Evolutionary conservation across 2,797 vertebrate genomes (phyloP), one percentile per base, ranked within the genome.

Genomic region (Paratrypauchen microcephalus): DNA sequence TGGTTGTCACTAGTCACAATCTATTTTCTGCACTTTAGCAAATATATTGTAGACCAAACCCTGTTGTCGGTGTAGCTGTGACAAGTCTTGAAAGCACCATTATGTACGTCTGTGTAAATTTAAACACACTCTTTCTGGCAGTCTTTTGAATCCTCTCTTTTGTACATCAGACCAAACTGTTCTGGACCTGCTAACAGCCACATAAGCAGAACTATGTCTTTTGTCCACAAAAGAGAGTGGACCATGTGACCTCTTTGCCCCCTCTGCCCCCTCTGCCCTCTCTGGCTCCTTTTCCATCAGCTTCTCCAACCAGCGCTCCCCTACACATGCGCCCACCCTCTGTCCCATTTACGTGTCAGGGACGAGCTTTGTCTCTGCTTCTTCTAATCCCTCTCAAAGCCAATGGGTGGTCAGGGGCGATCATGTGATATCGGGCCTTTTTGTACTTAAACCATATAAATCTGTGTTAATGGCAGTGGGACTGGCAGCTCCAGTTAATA

Each of bases 341-440:
- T 78, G 86, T 88, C 86, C 84, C 69, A 66, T 87, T 91, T 74
- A 75, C 90, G 83, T 88, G 78, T 83, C 81, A 83, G 79, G 87
- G 84, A 76, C 74, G 73, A 81, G 82, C 71, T 92, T 94, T 94
- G 83, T 92, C 47, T 87, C 91, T 88, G 89, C 87, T 91, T 94
- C 87, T 91, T 94, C 94, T 95, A 94, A 95, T 92, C 92, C 91
- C 87, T 85, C 84, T 90, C 85, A 90, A 92, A 93, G 91, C 89
- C 73, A 83, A 88, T 92, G 84, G 90, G 91, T 87, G 92, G 92
- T 90, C 88, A 90, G 81, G 88, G 88, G 72, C 71, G 87, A 93
- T 94, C 92, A 91, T 88, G 89, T 87, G 91, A 93, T 87, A 47
- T 84, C 75, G 2, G 12, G 55, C 83, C 81, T 84, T 81, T 92